These are phyloP conservation scores for Ailuropoda melanoleuca DNA, from an alignment of 2,113 vertebrate genomes.

Conservation along the genomic window DNA sequence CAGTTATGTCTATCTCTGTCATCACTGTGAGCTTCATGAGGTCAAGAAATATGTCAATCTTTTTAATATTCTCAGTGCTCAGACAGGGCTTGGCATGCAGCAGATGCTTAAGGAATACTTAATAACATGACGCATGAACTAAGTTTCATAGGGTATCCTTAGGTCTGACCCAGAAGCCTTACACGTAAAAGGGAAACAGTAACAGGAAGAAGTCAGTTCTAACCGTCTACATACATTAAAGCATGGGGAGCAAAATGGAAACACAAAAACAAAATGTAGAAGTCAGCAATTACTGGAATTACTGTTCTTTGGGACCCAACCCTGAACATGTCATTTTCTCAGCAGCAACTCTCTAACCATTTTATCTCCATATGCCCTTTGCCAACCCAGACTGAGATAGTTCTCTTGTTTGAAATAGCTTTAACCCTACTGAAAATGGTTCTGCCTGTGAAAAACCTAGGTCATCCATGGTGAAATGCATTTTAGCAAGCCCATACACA, in stretches of 20 bases:
- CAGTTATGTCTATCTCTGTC: not conserved
- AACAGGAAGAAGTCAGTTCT: constrained; percentile 33
- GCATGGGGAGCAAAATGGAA: constrained; percentile 32
- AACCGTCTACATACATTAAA: constrained; percentile 47
- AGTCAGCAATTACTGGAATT: constrained; percentile 67
- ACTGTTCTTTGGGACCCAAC: constrained; percentile 38
- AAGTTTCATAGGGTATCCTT: constrained; percentile 11
- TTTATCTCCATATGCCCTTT: constrained; percentile 59
- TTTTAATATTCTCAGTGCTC: not conserved
- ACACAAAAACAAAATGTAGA: constrained; percentile 62
- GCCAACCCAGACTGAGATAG: constrained; percentile 27
- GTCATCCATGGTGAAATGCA: not conserved
- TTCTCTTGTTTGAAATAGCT: constrained; percentile 35
- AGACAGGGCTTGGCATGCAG: not conserved
- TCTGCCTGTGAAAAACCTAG: constrained; percentile 11
- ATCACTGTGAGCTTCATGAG: not conserved
- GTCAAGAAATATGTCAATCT: not conserved
- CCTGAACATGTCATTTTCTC: constrained; percentile 67
- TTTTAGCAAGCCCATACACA: not conserved
- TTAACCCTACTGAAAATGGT: constrained; percentile 21
- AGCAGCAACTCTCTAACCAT: constrained; percentile 53
- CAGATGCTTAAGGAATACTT: not conserved
- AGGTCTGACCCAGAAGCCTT: not conserved
- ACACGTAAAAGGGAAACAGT: constrained; percentile 7
- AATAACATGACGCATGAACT: not conserved